phyloP scores from a whole-genome alignment of 2,797 vertebrate genomes.

The Gastrophryne carolinensis region DNA sequence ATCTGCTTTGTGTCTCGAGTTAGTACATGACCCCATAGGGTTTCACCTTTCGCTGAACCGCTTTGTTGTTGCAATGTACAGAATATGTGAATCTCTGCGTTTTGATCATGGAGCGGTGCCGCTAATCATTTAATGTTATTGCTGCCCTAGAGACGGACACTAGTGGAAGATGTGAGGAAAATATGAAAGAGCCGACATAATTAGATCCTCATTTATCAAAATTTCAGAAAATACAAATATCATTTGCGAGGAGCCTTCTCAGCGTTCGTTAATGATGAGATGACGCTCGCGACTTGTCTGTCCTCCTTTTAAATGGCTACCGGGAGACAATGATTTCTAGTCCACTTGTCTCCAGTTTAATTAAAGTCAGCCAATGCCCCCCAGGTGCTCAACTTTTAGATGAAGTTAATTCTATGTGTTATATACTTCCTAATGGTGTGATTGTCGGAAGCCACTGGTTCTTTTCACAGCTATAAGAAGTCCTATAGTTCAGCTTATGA shows the following conservation, averaged over 20 bases:
- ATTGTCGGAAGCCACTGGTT: background rate
- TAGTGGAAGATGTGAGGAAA: constrained; percentile 1
- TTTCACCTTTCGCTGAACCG: constrained; percentile 15
- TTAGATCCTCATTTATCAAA: constrained; percentile 33
- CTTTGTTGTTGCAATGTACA: constrained; percentile 14
- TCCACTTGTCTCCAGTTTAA: constrained; percentile 26
- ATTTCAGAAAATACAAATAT: constrained; percentile 30
- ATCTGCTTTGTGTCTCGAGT: background rate
- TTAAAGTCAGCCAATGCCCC: background rate
- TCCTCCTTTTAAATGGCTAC: background rate
- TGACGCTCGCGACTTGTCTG: background rate
- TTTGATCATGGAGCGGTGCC: constrained; percentile 26
- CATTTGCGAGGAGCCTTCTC: constrained; percentile 12
- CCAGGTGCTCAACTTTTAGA: background rate
- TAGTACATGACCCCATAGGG: constrained; percentile 19
- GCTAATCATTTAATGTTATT: constrained; percentile 25
- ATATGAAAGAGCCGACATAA: constrained; percentile 22
- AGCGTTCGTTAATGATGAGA: constrained; percentile 3
- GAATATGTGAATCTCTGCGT: constrained; percentile 10
- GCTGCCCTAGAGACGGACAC: constrained; percentile 33
- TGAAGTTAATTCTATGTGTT: background rate
- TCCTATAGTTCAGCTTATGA: no score
- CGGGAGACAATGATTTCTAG: background rate
- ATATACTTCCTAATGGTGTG: background rate
- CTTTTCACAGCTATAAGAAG: background rate